These are phyloP conservation scores for Sebastes cheni DNA, from an alignment of 2,797 vertebrate species.

Conservation along the genomic window DNA sequence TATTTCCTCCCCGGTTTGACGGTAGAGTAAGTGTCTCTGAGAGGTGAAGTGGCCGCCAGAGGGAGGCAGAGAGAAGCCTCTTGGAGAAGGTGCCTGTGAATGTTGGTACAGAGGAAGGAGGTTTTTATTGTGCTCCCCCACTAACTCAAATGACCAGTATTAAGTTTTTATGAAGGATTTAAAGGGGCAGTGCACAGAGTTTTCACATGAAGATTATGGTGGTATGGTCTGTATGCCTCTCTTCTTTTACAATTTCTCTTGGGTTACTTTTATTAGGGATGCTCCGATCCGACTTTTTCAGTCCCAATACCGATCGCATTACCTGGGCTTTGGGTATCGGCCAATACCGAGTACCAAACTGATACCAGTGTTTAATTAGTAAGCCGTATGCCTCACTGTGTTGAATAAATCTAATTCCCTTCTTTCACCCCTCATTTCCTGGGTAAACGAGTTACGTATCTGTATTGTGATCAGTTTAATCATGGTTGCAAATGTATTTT, in stretches of 20 bases:
- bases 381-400: too few species aligned
- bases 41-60: conserved; percentile 42
- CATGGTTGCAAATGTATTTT: too few species aligned
- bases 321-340: too few species aligned
- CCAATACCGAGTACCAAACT: too few species aligned
- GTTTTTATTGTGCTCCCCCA: neutral
- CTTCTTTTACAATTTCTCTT: neutral
- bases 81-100: too few species aligned
- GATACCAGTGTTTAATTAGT: too few species aligned
- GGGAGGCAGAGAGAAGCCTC: conserved; percentile 44
- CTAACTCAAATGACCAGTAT: neutral
- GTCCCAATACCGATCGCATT: too few species aligned
- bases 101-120: neutral
- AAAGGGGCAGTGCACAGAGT: neutral
- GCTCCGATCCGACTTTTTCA: too few species aligned
- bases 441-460: too few species aligned
- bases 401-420: neutral
- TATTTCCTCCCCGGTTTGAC: neutral
- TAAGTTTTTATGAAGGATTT: neutral
- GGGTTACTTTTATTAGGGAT: neutral
- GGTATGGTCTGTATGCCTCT: neutral
- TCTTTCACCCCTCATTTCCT: neutral
- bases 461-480: too few species aligned
- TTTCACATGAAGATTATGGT: neutral
- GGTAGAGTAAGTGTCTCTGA: neutral